Evolutionary conservation across 2,888 invertebrate species (phyloP).

Genomic region (Caenorhabditis japonica): DNA sequence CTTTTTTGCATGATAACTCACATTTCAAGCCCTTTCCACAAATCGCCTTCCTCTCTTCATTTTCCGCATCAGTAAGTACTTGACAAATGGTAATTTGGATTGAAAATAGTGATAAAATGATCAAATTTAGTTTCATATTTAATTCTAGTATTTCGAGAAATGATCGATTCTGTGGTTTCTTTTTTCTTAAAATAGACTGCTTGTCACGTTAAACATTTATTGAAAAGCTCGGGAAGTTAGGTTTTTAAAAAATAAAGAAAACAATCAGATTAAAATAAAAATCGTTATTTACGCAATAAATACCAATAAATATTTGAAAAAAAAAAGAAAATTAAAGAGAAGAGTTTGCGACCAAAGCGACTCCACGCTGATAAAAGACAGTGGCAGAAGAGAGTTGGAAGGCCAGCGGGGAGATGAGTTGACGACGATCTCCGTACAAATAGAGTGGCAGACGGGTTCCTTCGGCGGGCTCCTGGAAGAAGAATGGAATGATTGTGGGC

Average conservation of each 20-base stretch:
- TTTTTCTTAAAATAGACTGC: too few species aligned
- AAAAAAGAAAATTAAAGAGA: slow-evolving; percentile 30
- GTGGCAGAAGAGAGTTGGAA: slow-evolving; percentile 85
- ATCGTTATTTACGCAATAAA: too few species aligned
- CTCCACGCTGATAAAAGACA: slow-evolving; percentile 94
- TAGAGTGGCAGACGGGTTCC: slow-evolving; percentile 92
- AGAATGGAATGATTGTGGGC: not conserved
- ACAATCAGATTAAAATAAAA: too few species aligned
- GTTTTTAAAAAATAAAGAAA: too few species aligned
- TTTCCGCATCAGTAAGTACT: slow-evolving; percentile 12
- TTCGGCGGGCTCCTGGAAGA: slow-evolving; percentile 80
- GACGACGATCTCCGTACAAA: slow-evolving; percentile 91
- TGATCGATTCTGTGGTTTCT: too few species aligned
- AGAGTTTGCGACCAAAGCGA: slow-evolving; percentile 90
- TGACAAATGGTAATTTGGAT: too few species aligned
- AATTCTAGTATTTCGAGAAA: too few species aligned
- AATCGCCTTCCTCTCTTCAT: slow-evolving; percentile 6
- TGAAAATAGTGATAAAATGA: not conserved
- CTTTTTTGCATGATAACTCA: not conserved
- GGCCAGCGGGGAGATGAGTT: slow-evolving; percentile 95
- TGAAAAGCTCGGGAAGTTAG: too few species aligned
- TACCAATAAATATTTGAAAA: not conserved
- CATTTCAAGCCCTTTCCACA: slow-evolving; percentile 24
- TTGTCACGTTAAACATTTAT: too few species aligned
- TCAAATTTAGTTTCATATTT: not conserved